phyloP scores from a whole-genome alignment of 1,140 invertebrate genomes.

The Lucilia cuprina region DNA sequence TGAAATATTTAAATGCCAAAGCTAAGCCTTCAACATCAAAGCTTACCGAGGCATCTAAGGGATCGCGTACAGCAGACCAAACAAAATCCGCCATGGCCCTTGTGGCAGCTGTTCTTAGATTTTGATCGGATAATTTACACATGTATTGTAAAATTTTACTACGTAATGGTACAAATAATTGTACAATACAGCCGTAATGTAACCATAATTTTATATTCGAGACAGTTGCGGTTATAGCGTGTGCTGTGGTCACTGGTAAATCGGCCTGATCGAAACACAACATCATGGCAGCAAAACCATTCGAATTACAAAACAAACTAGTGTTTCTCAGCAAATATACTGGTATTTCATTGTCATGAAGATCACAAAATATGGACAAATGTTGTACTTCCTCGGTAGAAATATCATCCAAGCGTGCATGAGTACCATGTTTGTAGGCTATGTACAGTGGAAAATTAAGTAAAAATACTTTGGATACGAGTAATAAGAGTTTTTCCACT shows the following conservation, averaged over 20 bases:
- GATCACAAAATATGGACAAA: slow-evolving; percentile 85
- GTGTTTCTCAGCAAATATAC: slow-evolving; percentile 88
- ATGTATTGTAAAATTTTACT: slow-evolving; percentile 89
- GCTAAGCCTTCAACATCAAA: slow-evolving; percentile 91
- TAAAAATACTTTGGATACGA: slow-evolving; percentile 82
- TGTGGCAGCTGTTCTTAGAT: slow-evolving; percentile 82
- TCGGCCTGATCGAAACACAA: slow-evolving; percentile 83
- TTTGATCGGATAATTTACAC: slow-evolving; percentile 91
- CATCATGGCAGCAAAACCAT: slow-evolving; percentile 85
- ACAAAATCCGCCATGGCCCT: slow-evolving; percentile 94
- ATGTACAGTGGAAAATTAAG: slow-evolving; percentile 92
- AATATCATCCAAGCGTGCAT: slow-evolving; percentile 78
- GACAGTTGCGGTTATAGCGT: slow-evolving; percentile 88
- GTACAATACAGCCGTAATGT: slow-evolving; percentile 87
- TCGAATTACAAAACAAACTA: slow-evolving; percentile 88
- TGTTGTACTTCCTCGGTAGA: slow-evolving; percentile 79
- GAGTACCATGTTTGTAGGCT: slow-evolving; percentile 85
- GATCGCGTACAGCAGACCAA: slow-evolving; percentile 93
- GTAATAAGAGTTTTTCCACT: slow-evolving; percentile 78
- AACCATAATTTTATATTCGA: slow-evolving; percentile 95
- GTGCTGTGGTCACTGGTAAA: slow-evolving; percentile 84
- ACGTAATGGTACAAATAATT: slow-evolving; percentile 85
- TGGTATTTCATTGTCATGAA: slow-evolving; percentile 91
- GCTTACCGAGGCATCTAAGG: slow-evolving; percentile 81
- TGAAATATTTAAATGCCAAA: slow-evolving; percentile 94